These are phyloP conservation scores for Samia ricini DNA, from an alignment of 1,140 invertebrate genomes.

Conservation along the genomic window DNA sequence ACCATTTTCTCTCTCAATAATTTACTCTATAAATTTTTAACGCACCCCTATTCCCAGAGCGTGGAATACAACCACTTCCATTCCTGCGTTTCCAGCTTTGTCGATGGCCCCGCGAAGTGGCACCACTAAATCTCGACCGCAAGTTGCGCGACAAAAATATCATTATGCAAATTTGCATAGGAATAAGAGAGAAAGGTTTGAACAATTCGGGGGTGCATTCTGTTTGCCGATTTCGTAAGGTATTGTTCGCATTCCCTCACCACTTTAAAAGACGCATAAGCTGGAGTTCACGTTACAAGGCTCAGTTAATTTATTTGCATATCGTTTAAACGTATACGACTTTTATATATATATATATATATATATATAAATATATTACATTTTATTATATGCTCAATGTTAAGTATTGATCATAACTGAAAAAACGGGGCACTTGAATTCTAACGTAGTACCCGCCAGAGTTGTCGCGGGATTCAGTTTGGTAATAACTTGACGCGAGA, in stretches of 20 bases:
- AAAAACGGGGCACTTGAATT: no score
- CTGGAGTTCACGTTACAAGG: background rate
- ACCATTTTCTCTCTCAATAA: background rate
- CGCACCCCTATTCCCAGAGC: background rate
- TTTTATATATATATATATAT: no score
- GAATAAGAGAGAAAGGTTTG: conserved; percentile 63
- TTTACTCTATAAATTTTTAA: background rate
- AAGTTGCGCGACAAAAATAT: conserved; percentile 71
- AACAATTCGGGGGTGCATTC: conserved; percentile 22
- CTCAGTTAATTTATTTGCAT: background rate
- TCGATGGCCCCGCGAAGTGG: background rate
- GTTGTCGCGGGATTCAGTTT: no score
- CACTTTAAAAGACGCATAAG: background rate
- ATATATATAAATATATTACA: no score
- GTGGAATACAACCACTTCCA: background rate
- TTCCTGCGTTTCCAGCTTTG: background rate
- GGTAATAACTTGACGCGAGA: no score
- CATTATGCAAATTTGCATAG: conserved; percentile 76
- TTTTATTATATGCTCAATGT: no score
- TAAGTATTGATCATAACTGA: no score
- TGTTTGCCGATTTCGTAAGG: background rate
- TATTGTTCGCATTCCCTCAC: background rate
- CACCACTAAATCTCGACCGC: conserved; percentile 53
- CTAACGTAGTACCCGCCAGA: no score
- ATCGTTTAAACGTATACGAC: no score